Evolutionary conservation across 2,113 vertebrate genomes (phyloP), one percentile per base, ranked within the genome.

Genomic region (Corvus cornix): DNA sequence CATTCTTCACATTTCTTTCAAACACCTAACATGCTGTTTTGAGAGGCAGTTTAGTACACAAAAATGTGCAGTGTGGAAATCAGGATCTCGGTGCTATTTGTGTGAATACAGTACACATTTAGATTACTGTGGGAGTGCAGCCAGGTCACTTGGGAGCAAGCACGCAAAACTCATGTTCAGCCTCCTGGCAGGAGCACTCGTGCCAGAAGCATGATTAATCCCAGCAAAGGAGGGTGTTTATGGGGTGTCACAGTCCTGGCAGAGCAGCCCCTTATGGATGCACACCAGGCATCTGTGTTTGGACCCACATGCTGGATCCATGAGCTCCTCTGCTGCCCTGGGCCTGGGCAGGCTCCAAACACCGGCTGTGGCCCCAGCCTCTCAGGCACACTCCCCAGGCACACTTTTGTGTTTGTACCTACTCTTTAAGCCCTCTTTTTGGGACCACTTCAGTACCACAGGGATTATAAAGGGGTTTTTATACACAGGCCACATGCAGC

Each of bases 151-250:
- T 79, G 84, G 91, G 93, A 97, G 44, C 80, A 37, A 53, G 87
- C 74, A 94, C 1, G 16, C 87, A 95, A 89, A 84, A 76, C 88
- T 92, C 86, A 67, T 41, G 92, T 90, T 84, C 89, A 24, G 83
- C 89, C 87, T 94, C 53, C 84, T 95, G 93, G 93, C 95, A 91
- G 76, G 39, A 93, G 52, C 22, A 4, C 53, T 87, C 2, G 1
- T 68, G 77, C 89, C 95, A 96, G 89, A 79, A 92, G 20, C 6
- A 35, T 95, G 94, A 95, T 96, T 95, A 92, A 92, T 95, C 69
- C 87, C 89, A 92, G 89, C 41, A 84, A 75, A 93, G 84, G 53
- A 78, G 94, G 76, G 76, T 95, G 91, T 96, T 95, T 96, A 95
- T 92, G 87, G 94, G 84, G 84, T 95, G 87, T 95, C 89, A 81